phyloP scores from a whole-genome alignment of 2,888 invertebrate genomes.

The Hartigia nigra region DNA sequence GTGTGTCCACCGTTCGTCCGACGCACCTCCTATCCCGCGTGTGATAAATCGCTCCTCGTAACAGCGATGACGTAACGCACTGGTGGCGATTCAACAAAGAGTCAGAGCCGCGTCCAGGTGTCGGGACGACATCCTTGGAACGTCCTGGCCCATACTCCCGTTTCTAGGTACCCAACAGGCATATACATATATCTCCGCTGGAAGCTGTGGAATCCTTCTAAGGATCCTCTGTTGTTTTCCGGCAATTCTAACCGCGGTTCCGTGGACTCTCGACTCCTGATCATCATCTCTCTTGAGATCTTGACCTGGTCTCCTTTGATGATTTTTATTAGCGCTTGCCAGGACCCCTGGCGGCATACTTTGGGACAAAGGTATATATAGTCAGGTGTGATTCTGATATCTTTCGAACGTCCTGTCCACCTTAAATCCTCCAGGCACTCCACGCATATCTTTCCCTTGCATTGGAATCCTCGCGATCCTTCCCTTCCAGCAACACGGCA shows the following conservation, averaged over 20 bases:
- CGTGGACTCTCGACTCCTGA: slow-evolving; percentile 11
- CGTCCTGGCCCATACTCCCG: slow-evolving; percentile 27
- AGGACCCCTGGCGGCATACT: slow-evolving; percentile 21
- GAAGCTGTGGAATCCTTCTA: not conserved
- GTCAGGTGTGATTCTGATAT: slow-evolving; percentile 57
- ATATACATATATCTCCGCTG: not conserved
- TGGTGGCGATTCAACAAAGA: slow-evolving; percentile 19
- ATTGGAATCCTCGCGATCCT: slow-evolving; percentile 29
- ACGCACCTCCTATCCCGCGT: slow-evolving; percentile 18
- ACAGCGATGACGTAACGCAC: slow-evolving; percentile 35
- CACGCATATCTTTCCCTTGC: not conserved
- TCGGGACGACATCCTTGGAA: slow-evolving; percentile 40
- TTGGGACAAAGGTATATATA: slow-evolving; percentile 4
- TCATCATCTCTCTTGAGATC: not conserved
- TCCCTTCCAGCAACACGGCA: slow-evolving; percentile 14
- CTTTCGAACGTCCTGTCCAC: slow-evolving; percentile 51
- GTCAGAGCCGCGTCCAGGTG: slow-evolving; percentile 33
- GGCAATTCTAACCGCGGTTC: slow-evolving; percentile 7
- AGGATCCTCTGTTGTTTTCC: not conserved
- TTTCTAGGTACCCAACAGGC: not conserved
- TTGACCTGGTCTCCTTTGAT: not conserved
- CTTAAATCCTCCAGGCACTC: not conserved
- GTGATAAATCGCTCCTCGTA: slow-evolving; percentile 48
- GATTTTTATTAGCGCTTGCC: not conserved
- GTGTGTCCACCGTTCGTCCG: not conserved